These are phyloP conservation scores for Dascyllus trimaculatus DNA, from an alignment of 2,113 vertebrate species.

Conservation along the genomic window DNA sequence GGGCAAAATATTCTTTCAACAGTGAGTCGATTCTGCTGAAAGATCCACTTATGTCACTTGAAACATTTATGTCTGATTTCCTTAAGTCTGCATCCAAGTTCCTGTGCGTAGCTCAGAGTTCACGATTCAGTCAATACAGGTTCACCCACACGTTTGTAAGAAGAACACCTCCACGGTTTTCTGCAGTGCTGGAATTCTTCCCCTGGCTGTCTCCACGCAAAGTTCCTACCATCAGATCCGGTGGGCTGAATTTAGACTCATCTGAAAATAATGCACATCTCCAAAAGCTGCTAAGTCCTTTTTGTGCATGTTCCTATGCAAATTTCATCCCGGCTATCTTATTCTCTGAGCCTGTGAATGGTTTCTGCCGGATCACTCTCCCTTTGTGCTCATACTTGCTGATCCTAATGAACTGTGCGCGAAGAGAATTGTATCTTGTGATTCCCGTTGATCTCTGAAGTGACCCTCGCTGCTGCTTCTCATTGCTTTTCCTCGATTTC, in stretches of 20 bases:
- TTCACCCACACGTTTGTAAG: neutral
- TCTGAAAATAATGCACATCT: neutral
- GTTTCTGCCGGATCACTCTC: neutral
- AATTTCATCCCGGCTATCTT: neutral
- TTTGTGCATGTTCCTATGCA: neutral
- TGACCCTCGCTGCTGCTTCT: neutral
- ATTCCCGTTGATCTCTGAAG: neutral
- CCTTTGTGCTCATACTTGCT: neutral
- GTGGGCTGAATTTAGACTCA: neutral
- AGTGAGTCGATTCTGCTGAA: too few species aligned
- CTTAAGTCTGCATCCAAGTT: neutral
- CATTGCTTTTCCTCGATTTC: neutral
- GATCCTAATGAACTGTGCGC: neutral
- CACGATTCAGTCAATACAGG: neutral
- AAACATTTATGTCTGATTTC: neutral
- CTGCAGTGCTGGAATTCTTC: too few species aligned
- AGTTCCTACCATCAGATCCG: neutral
- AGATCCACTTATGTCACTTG: neutral
- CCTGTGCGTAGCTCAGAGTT: too few species aligned
- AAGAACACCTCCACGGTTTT: too few species aligned
- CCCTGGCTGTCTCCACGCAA: neutral
- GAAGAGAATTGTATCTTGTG: constrained; percentile 1
- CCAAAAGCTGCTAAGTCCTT: neutral
- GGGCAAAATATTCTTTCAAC: too few species aligned
- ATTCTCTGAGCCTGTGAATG: neutral